Evolutionary conservation across 2,113 vertebrate genomes (phyloP), one percentile per base, ranked within the genome.

Genomic region (Syngnathus floridae): DNA sequence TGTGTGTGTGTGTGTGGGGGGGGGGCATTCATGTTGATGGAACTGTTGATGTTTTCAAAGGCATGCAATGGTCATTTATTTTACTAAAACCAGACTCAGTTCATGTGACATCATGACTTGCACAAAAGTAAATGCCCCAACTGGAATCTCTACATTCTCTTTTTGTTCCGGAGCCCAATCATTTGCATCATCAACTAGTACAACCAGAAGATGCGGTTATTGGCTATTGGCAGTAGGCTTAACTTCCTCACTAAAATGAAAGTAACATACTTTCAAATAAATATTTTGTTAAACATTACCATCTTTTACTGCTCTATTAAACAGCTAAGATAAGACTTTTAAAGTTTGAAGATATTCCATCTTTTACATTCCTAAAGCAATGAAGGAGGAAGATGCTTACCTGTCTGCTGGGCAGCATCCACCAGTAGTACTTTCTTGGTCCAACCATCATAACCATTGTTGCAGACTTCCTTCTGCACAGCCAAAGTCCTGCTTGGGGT

Each of bases 371-470:
- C 1, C 62, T 22, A 26, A 46, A 3, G 37, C 43, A 21, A 10
- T 40, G 21, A 1, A 1, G 0, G 19, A 7, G 2, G 11, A 7
- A 2, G 11, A 35, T 66, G 70, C 60, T 71, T 81, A 99, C 97
- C 97, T 0, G 97, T 99, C 82, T 99, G 97, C 79, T 99, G 97
- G 19, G 95, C 94, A 21, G 97, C 97, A 72, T 99, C 97, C 76
- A 99, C 95, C 75, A 99, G 87, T 73, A 98, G 89, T 68, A 99
- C 92, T 5, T 94, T 95, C 87, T 94, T 97, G 63, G 93, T 92
- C 74, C 93, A 90, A 58, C 88, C 92, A 79, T 97, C 96, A 36
- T 93, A 94, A 59, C 95, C 95, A 16, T 93, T 81, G 17, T 93
- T 92, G 72, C 90, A 93, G n/a, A 94, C 93, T 84, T 99, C 97